phyloP scores from a whole-genome alignment of 37 sponge, comb jelly and placozoan genomes.

The Amphimedon queenslandica region DNA sequence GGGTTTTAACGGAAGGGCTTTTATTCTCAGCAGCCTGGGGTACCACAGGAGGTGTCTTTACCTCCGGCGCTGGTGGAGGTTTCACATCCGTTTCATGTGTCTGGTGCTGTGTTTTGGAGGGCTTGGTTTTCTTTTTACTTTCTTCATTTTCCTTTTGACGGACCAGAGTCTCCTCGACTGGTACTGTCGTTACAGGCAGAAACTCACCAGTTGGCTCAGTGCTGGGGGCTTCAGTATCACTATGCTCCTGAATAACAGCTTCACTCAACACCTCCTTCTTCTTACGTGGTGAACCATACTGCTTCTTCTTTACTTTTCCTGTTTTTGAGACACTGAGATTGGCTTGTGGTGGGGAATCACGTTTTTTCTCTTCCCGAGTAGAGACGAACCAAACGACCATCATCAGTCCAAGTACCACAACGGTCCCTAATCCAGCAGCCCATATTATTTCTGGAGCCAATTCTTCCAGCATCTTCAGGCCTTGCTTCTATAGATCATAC shows the following conservation, averaged over 20 bases:
- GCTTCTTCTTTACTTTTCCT: neutral
- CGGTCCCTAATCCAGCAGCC: neutral
- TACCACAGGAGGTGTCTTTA: too few species aligned
- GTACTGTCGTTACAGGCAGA: too few species aligned
- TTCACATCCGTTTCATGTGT: too few species aligned
- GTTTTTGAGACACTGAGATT: neutral
- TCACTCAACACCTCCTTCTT: neutral
- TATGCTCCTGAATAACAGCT: neutral
- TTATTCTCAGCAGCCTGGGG: too few species aligned
- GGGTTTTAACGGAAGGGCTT: too few species aligned
- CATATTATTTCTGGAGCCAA: neutral
- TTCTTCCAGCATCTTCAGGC: conserved; percentile 10
- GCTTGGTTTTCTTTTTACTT: neutral
- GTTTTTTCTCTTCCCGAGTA: neutral
- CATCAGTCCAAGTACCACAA: neutral
- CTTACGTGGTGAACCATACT: conserved; percentile 2
- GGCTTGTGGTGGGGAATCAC: neutral
- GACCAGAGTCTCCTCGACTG: too few species aligned
- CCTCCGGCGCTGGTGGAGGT: too few species aligned
- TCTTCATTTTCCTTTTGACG: too few species aligned
- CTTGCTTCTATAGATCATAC: too few species aligned
- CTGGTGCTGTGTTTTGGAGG: too few species aligned
- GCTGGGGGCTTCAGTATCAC: neutral
- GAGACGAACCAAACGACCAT: neutral
- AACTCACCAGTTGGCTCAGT: neutral